Base-by-base conservation (phyloP, 2,888 invertebrate species). In the Epistrophella euchroma region DNA sequence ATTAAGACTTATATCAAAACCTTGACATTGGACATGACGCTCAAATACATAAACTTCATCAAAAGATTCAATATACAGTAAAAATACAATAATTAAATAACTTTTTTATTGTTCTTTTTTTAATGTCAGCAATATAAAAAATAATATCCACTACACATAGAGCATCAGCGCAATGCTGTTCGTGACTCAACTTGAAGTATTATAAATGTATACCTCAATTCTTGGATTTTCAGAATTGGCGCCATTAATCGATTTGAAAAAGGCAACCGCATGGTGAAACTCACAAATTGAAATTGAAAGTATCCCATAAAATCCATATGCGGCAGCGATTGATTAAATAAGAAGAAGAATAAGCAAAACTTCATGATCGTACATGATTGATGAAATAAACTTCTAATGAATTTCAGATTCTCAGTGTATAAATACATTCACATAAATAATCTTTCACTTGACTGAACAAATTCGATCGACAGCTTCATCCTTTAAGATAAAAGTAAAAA, bases 231-330 rank as follows among this genome's bases (percentile, higher is more conserved):
- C 19, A 19, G n/a, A 62, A 62, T 25, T 43, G 9, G 6, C 4
- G 0, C 4, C 17, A 66, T 32, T 15, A 66, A 22, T 32, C 35
- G 66, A 62, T 43, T 43, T 11, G 1, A 43, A 62, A 25, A 43
- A 62, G 28, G 11, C 43, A 28, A 50, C 9, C 19, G 19, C 35
- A 66, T 35, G 19, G 2, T 35, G 19, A 35, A 50, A 47, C 19
- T 35, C 32, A 47, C 35, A 66, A 66, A 50, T 50, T 66, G 50
- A 66, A 35, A 50, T 35, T 37, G 22, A 66, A 66, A 66, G 17
- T 28, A 66, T 50, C 19, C 22, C 35, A 66, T 66, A 66, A 66
- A 64, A 66, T 66, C 47, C 9, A 19, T 22, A 25, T 58, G 0
- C 13, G 17, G 45, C 17, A 17, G 10, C 9, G 17, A 3, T 9